Evolutionary conservation across 2,888 invertebrate species (phyloP), one percentile per base, ranked within the genome.

Genomic region (Corythucha ciliata): DNA sequence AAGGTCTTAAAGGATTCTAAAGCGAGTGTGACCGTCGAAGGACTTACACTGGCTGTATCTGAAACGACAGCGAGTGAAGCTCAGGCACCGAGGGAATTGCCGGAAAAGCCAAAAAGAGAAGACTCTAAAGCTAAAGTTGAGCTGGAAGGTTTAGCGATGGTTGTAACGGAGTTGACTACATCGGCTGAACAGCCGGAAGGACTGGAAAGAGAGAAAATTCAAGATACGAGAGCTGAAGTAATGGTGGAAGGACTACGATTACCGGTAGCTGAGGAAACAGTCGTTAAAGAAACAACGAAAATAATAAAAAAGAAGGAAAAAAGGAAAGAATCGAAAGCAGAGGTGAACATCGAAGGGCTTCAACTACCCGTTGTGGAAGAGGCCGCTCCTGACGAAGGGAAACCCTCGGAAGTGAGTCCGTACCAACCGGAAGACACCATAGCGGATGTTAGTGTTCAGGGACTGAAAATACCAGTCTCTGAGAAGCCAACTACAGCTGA

Each of bases 1-100:
- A 26, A 24, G 20, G n/a, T n/a, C n/a, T n/a, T n/a, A 14, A 42
- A 29, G 20, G 42, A 42, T 14, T 42, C 42, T 7, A 42, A 42
- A 26, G 3, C 42, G 14, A 20, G 20, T 7, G 29, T 42, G 4
- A n/a, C 26, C 26, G 27, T 42, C 12, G 42, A 42, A 7, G 46
- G 46, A 14, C 36, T 46, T 14, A 46, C 18, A n/a, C 25, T 34
- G 22, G 33, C 46, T 4, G 4, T 46, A 8, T 18, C 25, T 46
- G 24, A 36, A 7, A 16, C 22, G 20, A 36, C 12, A 21, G 14
- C 22, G n/a, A n/a, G n/a, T n/a, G 25, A 14, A 46, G 34, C 33
- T 22, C 34, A 46, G 26, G 20, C 22, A 21, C 33, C 33, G 7
- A 18, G 18, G 14, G 16, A 33, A 18, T 33, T 33, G 5, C 4